Evolutionary conservation across 2,113 vertebrate species (phyloP).

Genomic region (Apodemus sylvaticus): DNA sequence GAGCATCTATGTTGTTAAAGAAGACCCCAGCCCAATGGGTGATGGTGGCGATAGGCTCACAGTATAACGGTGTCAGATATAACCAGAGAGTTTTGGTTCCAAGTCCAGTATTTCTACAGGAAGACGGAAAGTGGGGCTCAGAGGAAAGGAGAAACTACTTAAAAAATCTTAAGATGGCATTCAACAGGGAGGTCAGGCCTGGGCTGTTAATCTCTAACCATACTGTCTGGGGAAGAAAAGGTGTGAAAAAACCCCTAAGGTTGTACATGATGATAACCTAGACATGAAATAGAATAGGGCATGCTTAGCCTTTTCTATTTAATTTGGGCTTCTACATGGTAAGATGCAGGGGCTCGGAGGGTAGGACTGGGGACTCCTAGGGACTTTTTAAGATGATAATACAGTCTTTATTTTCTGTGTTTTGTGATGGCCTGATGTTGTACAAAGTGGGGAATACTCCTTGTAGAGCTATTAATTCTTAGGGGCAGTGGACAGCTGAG

Average conservation of each 20-base stretch:
- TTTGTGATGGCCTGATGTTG: background rate
- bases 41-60: rapidly evolving
- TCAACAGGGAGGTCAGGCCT: background rate
- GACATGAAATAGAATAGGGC: background rate
- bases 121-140: background rate
- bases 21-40: background rate
- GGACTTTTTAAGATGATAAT: background rate
- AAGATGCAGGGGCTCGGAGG: background rate
- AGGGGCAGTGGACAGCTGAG: background rate
- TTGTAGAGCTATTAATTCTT: background rate
- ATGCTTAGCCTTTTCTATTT: background rate
- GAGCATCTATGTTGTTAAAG: background rate
- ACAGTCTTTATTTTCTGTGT: background rate
- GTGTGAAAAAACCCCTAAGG: background rate
- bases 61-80: background rate
- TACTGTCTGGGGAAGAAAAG: background rate
- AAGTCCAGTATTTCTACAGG: background rate
- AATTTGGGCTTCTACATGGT: background rate
- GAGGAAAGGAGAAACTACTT: background rate
- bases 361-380: background rate
- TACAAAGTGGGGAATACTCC: background rate
- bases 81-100: background rate
- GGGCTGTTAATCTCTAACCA: background rate
- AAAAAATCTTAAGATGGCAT: background rate
- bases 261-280: background rate